Percentiles rank a stretch among this genome's conserved stretches.
These are phyloP conservation scores for Temnothorax unifasciatus DNA, from an alignment of 2,888 invertebrate genomes.

Conservation along the genomic window DNA sequence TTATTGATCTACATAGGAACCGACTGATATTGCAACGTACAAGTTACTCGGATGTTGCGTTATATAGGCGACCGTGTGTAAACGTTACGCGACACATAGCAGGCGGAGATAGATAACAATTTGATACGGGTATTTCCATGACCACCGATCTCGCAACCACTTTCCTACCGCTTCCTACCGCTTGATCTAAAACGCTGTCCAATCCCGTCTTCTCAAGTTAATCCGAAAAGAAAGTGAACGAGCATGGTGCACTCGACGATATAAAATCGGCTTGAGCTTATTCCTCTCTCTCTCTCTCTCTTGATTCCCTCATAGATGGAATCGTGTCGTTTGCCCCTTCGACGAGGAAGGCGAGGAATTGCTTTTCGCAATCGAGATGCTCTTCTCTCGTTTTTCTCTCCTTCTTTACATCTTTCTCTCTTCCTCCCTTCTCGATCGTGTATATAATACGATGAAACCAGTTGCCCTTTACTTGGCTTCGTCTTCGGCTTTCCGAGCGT, in stretches of 20 bases:
- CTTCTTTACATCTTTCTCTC: slow-evolving; percentile 4
- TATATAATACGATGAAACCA: slow-evolving; percentile 47
- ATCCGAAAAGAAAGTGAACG: slow-evolving; percentile 62
- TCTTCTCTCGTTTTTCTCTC: slow-evolving; percentile 24
- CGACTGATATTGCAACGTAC: slow-evolving; percentile 17
- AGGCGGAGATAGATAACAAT: slow-evolving; percentile 28
- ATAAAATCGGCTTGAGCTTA: slow-evolving; percentile 40
- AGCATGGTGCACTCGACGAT: background rate
- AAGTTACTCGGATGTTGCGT: slow-evolving; percentile 29
- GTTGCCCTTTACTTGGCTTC: slow-evolving; percentile 71
- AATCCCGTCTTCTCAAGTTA: background rate
- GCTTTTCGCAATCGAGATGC: slow-evolving; percentile 66
- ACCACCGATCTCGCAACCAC: slow-evolving; percentile 55
- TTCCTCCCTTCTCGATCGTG: slow-evolving; percentile 9
- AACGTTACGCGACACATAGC: slow-evolving; percentile 26
- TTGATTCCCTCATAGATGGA: background rate
- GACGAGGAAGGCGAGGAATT: slow-evolving; percentile 39
- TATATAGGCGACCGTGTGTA: background rate
- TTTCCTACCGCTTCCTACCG: slow-evolving; percentile 63
- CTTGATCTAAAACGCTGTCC: background rate
- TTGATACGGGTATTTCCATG: slow-evolving; percentile 26
- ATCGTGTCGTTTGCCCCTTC: slow-evolving; percentile 16
- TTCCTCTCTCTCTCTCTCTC: slow-evolving; percentile 15
- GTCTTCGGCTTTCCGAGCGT: slow-evolving; percentile 41
- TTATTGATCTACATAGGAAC: background rate